Conservation (phyloP, 2,888 invertebrate genomes). For the Hesperia comma region DNA sequence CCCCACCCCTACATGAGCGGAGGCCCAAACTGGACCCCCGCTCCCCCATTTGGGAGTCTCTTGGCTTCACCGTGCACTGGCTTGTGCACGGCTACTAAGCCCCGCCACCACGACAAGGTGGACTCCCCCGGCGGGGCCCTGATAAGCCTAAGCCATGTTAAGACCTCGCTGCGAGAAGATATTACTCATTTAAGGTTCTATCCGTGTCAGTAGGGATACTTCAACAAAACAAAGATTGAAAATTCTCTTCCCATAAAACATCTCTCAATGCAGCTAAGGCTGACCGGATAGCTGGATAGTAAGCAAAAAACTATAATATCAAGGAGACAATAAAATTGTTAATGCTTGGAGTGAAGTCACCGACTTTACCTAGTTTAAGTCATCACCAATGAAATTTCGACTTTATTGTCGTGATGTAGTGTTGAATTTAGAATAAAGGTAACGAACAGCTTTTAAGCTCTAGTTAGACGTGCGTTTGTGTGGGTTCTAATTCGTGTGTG, state of each 20-base stretch:
- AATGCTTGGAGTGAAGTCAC: constrained; percentile 45
- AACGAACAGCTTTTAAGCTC: constrained; percentile 47
- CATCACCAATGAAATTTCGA: constrained; percentile 19
- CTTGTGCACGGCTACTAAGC: too few species aligned
- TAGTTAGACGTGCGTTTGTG: constrained; percentile 44
- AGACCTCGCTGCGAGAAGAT: too few species aligned
- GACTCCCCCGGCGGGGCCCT: too few species aligned
- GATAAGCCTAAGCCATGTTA: too few species aligned
- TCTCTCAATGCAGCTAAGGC: constrained; percentile 6
- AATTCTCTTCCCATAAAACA: constrained; percentile 7
- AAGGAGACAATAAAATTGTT: constrained; percentile 45
- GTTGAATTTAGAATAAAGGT: constrained; percentile 18
- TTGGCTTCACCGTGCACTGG: too few species aligned
- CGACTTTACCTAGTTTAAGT: constrained; percentile 42
- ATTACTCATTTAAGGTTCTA: not conserved
- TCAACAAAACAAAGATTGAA: not conserved
- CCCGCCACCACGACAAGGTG: too few species aligned
- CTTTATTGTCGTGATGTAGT: constrained; percentile 16
- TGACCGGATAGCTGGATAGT: constrained; percentile 22
- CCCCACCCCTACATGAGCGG: too few species aligned
- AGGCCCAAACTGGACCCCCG: too few species aligned
- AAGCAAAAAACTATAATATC: constrained; percentile 37
- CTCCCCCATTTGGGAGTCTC: too few species aligned
- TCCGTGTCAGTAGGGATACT: not conserved
- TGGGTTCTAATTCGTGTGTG: constrained; percentile 45